Conservation (phyloP, 2,797 vertebrate genomes). For the Sorex maritimensis region DNA sequence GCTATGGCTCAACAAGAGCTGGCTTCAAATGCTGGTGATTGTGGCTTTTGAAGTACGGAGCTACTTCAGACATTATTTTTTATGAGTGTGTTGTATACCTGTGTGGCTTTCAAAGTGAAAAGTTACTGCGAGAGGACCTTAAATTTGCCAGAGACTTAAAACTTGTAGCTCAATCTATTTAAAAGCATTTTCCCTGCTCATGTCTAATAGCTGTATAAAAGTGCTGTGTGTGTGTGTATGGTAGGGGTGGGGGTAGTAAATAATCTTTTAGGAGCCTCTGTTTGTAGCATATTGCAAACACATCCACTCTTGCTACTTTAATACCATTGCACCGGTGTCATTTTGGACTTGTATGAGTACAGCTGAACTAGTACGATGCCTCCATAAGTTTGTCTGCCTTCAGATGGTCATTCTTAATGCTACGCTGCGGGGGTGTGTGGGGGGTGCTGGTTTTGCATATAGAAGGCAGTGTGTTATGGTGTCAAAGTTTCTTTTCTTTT, state of each 20-base stretch:
- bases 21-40: constrained; percentile 43
- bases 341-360: neutral
- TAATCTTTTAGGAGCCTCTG: neutral
- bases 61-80: constrained; percentile 62
- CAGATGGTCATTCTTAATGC: neutral
- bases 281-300: neutral
- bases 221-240: neutral
- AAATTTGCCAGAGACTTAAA: constrained; percentile 23
- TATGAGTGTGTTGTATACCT: constrained; percentile 26
- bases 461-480: neutral
- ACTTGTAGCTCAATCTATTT: neutral
- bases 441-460: neutral
- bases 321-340: neutral
- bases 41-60: constrained; percentile 59
- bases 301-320: neutral
- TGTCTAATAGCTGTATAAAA: neutral
- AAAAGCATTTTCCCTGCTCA: neutral
- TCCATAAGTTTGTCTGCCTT: neutral
- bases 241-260: neutral
- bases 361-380: neutral
- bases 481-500: neutral
- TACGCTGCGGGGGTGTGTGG: too few species aligned
- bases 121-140: neutral
- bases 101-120: constrained; percentile 49
- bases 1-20: neutral